Evolutionary conservation across 2,797 vertebrate species (phyloP), one percentile per base, ranked within the genome.

Genomic region (Pseudochirops cupreus): DNA sequence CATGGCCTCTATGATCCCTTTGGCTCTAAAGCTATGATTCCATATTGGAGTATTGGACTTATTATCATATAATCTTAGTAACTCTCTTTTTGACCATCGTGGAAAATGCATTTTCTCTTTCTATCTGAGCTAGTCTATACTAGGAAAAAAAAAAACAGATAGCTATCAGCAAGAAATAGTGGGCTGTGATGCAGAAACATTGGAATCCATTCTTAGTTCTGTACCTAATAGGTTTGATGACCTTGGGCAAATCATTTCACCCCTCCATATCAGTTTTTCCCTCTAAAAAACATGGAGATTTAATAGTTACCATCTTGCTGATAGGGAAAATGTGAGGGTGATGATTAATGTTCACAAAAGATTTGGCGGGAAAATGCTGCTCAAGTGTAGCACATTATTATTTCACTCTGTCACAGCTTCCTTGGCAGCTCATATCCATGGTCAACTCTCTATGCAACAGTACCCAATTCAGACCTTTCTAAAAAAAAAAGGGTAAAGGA

Each of bases 141-240:
- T 91, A 87, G 39, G 94, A 95, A 89, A 95, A 95, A 95, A 89
- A 95, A 56, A 95, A 31, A 92, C 0, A 94, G 50, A 3, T 0
- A 90, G 24, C 29, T 87, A 82, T 21, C 91, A 92, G 18, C 62
- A 50, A n/a, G 74, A 94, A 90, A 54, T 0, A 33, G 33, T 18
- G 13, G 0, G 53, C 94, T 92, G 91, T 56, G 91, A 46, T 29
- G 57, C 92, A 94, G 54, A 95, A 93, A 91, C 14, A 62, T 26
- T 94, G 59, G 12, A 6, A 91, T 96, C 50, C 94, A 92, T 94
- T 97, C 97, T 95, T 56, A 94, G 94, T 97, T 96, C 67, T 54
- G 1, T 18, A 93, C 24, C 91, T 97, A 97, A n/a, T 56, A 91
- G 95, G 24, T 95, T 94, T 97, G 57, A 91, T 58, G 94, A 94